These are phyloP conservation scores for Eristalinus aeneus DNA, from an alignment of 2,888 invertebrate species.

Conservation along the genomic window DNA sequence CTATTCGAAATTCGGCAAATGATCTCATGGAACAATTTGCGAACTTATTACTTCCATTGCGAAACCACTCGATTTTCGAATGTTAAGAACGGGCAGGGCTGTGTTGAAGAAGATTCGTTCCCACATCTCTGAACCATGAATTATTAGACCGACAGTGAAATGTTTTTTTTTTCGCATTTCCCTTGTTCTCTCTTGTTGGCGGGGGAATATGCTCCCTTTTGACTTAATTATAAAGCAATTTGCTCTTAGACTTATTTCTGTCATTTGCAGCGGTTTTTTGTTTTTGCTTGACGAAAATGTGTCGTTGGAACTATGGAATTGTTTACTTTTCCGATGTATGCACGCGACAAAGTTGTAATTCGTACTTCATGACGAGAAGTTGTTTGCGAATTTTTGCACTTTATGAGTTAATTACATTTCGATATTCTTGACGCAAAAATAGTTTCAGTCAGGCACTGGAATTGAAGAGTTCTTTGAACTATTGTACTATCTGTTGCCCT, in stretches of 20 bases:
- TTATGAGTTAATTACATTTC: not conserved
- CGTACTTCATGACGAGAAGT: constrained; percentile 9
- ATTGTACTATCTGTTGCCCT: not conserved
- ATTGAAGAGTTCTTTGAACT: not conserved
- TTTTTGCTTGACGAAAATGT: not conserved
- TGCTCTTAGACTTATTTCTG: not conserved
- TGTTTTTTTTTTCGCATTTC: not conserved
- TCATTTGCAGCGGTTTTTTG: not conserved
- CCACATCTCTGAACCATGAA: not conserved
- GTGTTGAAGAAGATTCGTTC: not conserved
- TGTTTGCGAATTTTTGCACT: constrained; percentile 26
- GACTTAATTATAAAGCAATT: not conserved
- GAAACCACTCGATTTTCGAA: constrained; percentile 1
- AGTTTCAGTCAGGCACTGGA: not conserved
- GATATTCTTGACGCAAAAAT: not conserved
- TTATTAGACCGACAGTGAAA: not conserved
- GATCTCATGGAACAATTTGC: constrained; percentile 56
- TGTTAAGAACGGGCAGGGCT: not conserved
- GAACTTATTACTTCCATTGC: constrained; percentile 28
- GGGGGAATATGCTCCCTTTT: not conserved
- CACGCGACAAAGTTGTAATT: constrained; percentile 7
- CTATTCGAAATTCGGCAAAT: constrained; percentile 37
- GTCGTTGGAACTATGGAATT: not conserved
- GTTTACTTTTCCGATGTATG: constrained; percentile 1
- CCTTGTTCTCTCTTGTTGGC: not conserved